phyloP scores from a whole-genome alignment of 30 jellyfish, hydroid and myxozoan genomes.

The Euphysa ruthae region DNA sequence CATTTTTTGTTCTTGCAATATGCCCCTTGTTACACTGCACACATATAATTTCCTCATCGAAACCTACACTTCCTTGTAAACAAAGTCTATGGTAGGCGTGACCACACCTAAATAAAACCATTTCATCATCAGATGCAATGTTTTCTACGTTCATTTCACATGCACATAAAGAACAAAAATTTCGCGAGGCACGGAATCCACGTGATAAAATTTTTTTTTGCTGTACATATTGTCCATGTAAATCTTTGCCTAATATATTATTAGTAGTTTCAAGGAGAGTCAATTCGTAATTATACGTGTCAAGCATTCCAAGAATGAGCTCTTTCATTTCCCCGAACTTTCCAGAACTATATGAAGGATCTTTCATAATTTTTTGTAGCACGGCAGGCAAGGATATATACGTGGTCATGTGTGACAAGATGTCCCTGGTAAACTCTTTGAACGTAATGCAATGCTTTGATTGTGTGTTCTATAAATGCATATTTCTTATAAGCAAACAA shows the following conservation, averaged over 20 bases:
- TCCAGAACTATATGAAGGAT: slow-evolving; percentile 92
- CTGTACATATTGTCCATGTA: slow-evolving; percentile 71
- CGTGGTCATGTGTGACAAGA: slow-evolving; percentile 91
- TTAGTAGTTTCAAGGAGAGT: slow-evolving; percentile 88
- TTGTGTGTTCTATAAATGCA: slow-evolving; percentile 16
- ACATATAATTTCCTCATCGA: slow-evolving; percentile 63
- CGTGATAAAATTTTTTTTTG: slow-evolving; percentile 47
- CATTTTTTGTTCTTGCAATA: neutral
- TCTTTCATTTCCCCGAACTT: slow-evolving; percentile 96
- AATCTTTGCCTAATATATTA: slow-evolving; percentile 61
- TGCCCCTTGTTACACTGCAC: slow-evolving; percentile 60
- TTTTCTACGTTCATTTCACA: slow-evolving; percentile 36
- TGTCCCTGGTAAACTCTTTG: slow-evolving; percentile 87
- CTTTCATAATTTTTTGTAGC: slow-evolving; percentile 88
- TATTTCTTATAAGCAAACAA: no score
- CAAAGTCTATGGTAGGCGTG: slow-evolving; percentile 78
- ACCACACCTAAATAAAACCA: slow-evolving; percentile 62
- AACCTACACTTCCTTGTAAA: slow-evolving; percentile 87
- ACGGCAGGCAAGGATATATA: slow-evolving; percentile 89
- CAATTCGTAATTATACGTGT: slow-evolving; percentile 81
- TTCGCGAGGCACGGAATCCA: slow-evolving; percentile 53
- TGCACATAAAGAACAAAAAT: slow-evolving; percentile 49
- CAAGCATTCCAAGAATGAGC: slow-evolving; percentile 86
- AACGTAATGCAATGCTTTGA: slow-evolving; percentile 76
- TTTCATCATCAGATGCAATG: slow-evolving; percentile 34